Base-by-base conservation (phyloP, 2,797 vertebrate genomes). In the Taenioides sp. region DNA sequence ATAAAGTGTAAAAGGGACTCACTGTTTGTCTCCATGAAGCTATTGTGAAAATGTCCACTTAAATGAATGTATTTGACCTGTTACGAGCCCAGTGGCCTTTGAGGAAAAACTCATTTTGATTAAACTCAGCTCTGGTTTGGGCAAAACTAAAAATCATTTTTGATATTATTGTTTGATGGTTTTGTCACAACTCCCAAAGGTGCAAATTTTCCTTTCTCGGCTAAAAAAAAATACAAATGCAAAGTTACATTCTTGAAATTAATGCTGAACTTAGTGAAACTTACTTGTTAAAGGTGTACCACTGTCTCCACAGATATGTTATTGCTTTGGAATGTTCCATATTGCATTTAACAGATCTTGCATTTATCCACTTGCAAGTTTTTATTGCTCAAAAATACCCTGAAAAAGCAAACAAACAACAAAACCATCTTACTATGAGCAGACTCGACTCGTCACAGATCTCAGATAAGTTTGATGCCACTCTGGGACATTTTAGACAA, bases 31-130 rank as follows among this genome's bases (percentile, higher is more conserved):
- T 37, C n/a, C 10, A 43, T 64, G n/a, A 43, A 22, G n/a, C 23
- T 43, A 43, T 23, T 23, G 37, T 65, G 61, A 27, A 20, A 65
- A 49, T 27, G 63, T 49, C 43, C 63, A 65, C 14, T 63, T 27
- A 43, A 61, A 61, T 61, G 27, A 61, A 34, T 10, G 27, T 61
- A 23, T 37, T 61, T 34, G 27, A 61, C 17, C 61, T 23, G 31
- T 40, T 63, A 5, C 34, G 22, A 5, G 9, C 20, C 4, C 61
- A 40, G 10, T 63, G 34, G 34, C 61, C 61, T 63, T 63, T 63
- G 31, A 63, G 20, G 22, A 22, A 40, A 40, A 11, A 34, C 60
- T 4, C 2, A 3, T 63, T 63, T 22, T 16, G 2, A 22, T 62
- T 61, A 17, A 20, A 34, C 28, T 28, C 16, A 20, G 59, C 28